Evolutionary conservation across 2,113 vertebrate species (phyloP).

Genomic region (Pygoscelis antarcticus): DNA sequence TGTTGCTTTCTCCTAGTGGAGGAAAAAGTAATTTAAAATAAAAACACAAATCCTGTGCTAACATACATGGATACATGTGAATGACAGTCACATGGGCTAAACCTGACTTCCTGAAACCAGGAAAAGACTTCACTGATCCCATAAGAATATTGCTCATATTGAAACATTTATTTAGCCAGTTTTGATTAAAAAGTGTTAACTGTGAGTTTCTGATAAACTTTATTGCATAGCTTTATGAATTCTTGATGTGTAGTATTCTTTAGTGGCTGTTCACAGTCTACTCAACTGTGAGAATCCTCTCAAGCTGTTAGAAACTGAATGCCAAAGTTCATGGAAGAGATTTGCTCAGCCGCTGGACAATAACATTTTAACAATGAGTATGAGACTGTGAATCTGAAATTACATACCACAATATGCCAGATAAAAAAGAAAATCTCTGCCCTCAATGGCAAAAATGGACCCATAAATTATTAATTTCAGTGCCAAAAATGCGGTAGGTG

Average conservation of each 20-base stretch:
- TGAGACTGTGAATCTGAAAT: background rate
- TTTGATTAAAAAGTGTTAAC: slow-evolving; percentile 2
- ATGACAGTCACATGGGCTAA: background rate
- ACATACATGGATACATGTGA: background rate
- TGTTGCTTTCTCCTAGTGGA: background rate
- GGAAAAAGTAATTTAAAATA: slow-evolving; percentile 11
- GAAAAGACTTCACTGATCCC: background rate
- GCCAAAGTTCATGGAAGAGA: background rate
- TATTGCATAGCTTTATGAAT: slow-evolving; percentile 7
- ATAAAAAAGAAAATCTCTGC: background rate
- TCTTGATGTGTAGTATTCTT: background rate
- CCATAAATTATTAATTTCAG: background rate
- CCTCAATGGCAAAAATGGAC: background rate
- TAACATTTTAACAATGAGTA: background rate
- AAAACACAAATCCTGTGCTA: slow-evolving; percentile 14
- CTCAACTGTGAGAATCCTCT: background rate
- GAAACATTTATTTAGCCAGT: background rate
- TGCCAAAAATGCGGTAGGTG: background rate
- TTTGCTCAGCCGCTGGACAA: background rate
- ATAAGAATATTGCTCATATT: background rate
- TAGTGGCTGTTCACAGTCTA: background rate
- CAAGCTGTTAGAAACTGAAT: background rate
- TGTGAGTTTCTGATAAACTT: background rate
- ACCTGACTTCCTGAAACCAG: background rate
- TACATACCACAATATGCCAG: background rate